Conservation (phyloP, 2,888 invertebrate genomes). For the Corbicula japonica region DNA sequence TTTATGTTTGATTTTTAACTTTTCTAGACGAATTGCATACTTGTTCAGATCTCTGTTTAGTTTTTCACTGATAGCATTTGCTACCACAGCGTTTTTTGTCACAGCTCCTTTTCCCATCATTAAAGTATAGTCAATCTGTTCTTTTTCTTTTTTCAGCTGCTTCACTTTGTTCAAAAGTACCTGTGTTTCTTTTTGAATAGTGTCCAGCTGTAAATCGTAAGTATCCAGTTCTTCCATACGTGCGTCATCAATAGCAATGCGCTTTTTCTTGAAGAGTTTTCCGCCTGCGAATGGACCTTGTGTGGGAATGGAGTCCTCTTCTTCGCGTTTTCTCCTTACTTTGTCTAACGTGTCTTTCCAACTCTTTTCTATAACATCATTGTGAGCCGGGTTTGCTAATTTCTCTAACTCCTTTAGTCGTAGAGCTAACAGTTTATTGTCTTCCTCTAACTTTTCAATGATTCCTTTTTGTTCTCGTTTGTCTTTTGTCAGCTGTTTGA, state of each 20-base stretch:
- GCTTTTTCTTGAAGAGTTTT: constrained; percentile 44
- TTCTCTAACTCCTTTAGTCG: constrained; percentile 35
- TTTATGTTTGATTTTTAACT: constrained; percentile 54
- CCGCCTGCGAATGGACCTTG: constrained; percentile 58
- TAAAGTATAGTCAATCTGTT: constrained; percentile 49
- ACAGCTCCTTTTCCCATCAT: constrained; percentile 52
- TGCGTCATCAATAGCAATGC: constrained; percentile 31
- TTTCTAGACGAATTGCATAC: constrained; percentile 57
- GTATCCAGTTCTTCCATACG: constrained; percentile 32
- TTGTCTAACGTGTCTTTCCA: constrained; percentile 41
- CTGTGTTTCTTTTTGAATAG: constrained; percentile 55
- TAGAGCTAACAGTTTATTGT: constrained; percentile 35
- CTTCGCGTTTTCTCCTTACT: constrained; percentile 32
- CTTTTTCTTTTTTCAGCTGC: constrained; percentile 53
- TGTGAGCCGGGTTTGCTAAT: constrained; percentile 19
- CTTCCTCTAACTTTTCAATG: constrained; percentile 53
- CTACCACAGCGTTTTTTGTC: constrained; percentile 45
- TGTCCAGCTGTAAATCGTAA: constrained; percentile 56
- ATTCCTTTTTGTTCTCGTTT: constrained; percentile 47
- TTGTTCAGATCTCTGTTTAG: constrained; percentile 59
- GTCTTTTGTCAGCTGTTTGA: constrained; percentile 44
- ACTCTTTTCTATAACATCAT: constrained; percentile 19
- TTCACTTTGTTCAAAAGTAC: constrained; percentile 53
- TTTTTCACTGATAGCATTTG: constrained; percentile 54
- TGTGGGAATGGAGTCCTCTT: constrained; percentile 53